phyloP scores from a whole-genome alignment of 2,888 invertebrate genomes.

The Lycaena phlaeas region DNA sequence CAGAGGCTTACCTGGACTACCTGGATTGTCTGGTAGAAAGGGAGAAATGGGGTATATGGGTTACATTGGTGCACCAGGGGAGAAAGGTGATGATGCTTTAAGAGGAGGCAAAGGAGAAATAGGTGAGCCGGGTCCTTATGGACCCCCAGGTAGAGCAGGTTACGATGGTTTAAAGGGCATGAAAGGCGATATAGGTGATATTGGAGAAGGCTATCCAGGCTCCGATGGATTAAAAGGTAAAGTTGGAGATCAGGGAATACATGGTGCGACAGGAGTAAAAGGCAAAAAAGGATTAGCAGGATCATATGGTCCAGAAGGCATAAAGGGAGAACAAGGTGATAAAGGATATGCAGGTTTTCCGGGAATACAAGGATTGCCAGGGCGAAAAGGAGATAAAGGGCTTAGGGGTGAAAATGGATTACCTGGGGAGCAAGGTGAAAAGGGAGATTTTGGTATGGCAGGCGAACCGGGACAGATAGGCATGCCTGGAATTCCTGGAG shows the following conservation, averaged over 20 bases:
- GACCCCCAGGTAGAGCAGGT: conserved; percentile 46
- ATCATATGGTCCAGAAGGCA: conserved; percentile 73
- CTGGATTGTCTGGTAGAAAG: conserved; percentile 36
- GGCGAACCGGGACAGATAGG: conserved; percentile 70
- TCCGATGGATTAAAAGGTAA: conserved; percentile 17
- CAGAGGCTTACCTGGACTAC: conserved; percentile 30
- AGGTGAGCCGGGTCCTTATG: conserved; percentile 42
- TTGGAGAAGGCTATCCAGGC: conserved; percentile 41
- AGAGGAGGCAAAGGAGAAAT: conserved; percentile 76
- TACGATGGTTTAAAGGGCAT: conserved; percentile 67
- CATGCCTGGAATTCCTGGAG: conserved; percentile 40
- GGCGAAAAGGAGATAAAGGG: conserved; percentile 70
- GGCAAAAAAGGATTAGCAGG: conserved; percentile 71
- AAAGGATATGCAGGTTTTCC: conserved; percentile 63
- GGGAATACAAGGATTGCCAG: conserved; percentile 67
- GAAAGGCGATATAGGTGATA: conserved; percentile 75
- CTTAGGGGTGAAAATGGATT: conserved; percentile 65
- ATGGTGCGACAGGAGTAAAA: conserved; percentile 40
- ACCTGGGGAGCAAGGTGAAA: conserved; percentile 72
- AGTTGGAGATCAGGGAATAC: conserved; percentile 72
- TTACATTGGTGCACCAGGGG: conserved; percentile 47
- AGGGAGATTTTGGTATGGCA: conserved; percentile 56
- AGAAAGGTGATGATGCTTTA: conserved; percentile 66
- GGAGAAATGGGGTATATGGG: conserved; percentile 60
- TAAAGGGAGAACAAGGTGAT: conserved; percentile 75